Conservation (phyloP, 2,113 vertebrate genomes). For the Chaetodon trifascialis region DNA sequence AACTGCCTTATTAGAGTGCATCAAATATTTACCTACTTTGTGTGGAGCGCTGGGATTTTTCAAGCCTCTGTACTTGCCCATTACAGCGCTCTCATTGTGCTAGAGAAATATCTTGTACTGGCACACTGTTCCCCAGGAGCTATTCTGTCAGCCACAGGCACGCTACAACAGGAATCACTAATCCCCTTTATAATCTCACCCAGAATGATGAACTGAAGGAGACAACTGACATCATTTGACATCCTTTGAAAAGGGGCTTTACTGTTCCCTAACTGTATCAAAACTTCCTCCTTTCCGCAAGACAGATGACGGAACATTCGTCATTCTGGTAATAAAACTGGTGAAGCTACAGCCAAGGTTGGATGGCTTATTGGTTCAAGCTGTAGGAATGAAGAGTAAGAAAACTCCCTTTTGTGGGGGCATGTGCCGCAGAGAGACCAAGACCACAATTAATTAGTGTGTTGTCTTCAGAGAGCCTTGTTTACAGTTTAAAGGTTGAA, state of each 20-base stretch:
- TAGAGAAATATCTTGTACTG: constrained; percentile 55
- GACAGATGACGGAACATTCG: constrained; percentile 21
- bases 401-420: constrained; percentile 24
- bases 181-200: constrained; percentile 65
- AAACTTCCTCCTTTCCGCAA: constrained; percentile 4
- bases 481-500: constrained; percentile 41
- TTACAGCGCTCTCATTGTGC: constrained; percentile 73
- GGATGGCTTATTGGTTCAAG: constrained; percentile 39
- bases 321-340: constrained; percentile 13
- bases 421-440: constrained; percentile 13
- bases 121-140: constrained; percentile 70
- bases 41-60: constrained; percentile 23
- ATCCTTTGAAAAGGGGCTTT: constrained; percentile 45
- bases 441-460: constrained; percentile 50
- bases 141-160: constrained; percentile 71
- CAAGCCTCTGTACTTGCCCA: constrained; percentile 35
- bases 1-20: constrained; percentile 35
- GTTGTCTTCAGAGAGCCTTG: constrained; percentile 18
- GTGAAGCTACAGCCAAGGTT: neutral
- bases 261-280: constrained; percentile 42
- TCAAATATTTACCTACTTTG: constrained; percentile 54
- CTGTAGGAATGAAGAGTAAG: constrained; percentile 27
- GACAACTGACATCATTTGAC: constrained; percentile 61
- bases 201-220: constrained; percentile 64
- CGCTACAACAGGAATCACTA: constrained; percentile 62